A percentile compares a stretch with the other conserved stretches of the same genome.
Conservation (phyloP, 2,113 vertebrate species). For the Ctenomys sociabilis region DNA sequence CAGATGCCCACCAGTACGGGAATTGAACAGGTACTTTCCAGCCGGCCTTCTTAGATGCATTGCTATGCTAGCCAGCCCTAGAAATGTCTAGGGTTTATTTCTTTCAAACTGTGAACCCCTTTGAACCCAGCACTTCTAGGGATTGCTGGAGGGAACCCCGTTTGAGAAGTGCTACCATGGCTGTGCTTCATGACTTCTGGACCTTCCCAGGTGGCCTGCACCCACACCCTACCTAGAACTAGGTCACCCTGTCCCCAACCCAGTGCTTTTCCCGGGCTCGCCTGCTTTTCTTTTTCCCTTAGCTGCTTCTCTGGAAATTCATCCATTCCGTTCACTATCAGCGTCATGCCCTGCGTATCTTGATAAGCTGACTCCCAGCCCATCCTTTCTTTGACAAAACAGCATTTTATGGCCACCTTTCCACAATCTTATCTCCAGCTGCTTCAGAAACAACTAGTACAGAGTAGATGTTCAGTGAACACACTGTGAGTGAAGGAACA, state of each 20-base stretch:
- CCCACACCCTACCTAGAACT: background rate
- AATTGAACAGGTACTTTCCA: background rate
- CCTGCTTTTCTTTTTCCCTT: background rate
- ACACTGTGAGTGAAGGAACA: background rate
- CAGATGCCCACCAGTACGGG: background rate
- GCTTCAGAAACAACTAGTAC: background rate
- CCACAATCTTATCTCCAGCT: no score
- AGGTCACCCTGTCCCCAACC: background rate
- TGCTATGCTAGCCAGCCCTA: background rate
- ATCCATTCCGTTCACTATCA: background rate
- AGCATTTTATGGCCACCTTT: background rate
- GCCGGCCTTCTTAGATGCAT: background rate
- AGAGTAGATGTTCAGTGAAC: background rate
- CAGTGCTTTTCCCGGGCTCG: no score
- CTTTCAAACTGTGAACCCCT: background rate
- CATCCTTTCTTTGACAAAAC: background rate
- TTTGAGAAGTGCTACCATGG: background rate
- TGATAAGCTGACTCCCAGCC: background rate
- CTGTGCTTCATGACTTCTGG: background rate
- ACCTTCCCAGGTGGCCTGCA: background rate
- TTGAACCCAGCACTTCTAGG: background rate
- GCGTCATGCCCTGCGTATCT: accelerated
- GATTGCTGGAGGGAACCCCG: background rate
- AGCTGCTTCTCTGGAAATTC: background rate
- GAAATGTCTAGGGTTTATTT: background rate